phyloP scores from a whole-genome alignment of 2,113 vertebrate species.

The Eptesicus fuscus region DNA sequence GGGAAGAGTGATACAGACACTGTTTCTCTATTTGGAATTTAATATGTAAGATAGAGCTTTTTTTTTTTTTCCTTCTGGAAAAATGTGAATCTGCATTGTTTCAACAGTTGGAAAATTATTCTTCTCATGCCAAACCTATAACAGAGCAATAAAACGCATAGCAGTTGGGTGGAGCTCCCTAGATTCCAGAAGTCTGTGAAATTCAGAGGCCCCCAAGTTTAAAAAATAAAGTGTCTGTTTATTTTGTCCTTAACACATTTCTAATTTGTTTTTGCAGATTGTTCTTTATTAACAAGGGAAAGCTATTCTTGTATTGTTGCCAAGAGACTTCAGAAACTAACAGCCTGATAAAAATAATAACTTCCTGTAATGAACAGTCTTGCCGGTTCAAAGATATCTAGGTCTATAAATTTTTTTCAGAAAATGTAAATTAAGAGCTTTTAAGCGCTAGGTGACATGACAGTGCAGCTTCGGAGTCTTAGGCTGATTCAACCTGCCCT shows the following conservation, averaged over 20 bases:
- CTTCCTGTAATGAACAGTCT: conserved; percentile 81
- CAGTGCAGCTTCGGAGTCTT: not conserved
- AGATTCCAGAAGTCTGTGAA: conserved; percentile 71
- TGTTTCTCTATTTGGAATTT: conserved; percentile 69
- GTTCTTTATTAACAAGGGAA: conserved; percentile 80
- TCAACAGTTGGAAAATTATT: conserved; percentile 70
- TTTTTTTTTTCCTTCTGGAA: conserved; percentile 59
- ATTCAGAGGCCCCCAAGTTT: conserved; percentile 62
- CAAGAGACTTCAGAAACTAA: conserved; percentile 82
- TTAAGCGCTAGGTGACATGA: conserved; percentile 52
- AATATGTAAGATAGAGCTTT: conserved; percentile 66
- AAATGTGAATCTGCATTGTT: conserved; percentile 70
- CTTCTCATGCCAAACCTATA: conserved; percentile 55
- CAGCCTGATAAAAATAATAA: conserved; percentile 84
- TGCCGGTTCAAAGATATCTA: conserved; percentile 75
- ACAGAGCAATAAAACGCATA: conserved; percentile 63
- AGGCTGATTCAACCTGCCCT: conserved; percentile 1
- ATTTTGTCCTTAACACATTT: conserved; percentile 81
- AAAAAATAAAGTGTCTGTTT: conserved; percentile 78
- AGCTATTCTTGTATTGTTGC: conserved; percentile 86
- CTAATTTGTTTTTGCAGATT: conserved; percentile 82
- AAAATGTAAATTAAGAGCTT: conserved; percentile 78
- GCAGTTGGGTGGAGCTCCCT: conserved; percentile 63
- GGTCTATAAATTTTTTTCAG: conserved; percentile 46
- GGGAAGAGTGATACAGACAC: conserved; percentile 55